Evolutionary conservation across 2,797 vertebrate genomes (phyloP).

Genomic region (Hozukius guyotensis): DNA sequence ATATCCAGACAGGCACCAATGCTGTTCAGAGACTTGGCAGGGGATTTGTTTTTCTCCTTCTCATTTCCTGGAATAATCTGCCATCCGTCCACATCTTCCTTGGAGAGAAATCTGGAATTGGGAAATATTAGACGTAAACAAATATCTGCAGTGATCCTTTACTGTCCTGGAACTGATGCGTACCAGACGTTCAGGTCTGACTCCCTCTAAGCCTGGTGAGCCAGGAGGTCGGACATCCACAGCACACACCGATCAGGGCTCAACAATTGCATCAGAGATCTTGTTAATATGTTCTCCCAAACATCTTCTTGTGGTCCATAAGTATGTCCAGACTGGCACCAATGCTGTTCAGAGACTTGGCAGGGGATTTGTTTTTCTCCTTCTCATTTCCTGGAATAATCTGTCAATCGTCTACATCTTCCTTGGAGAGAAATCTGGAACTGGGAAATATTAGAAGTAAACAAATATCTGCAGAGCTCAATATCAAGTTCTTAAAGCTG

Average conservation of each 20-base stretch:
- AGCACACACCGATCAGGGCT: neutral
- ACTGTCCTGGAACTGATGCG: neutral
- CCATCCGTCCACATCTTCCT: too few species aligned
- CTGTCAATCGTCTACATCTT: slow-evolving; percentile 18
- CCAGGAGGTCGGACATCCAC: neutral
- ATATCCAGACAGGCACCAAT: neutral
- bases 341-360: slow-evolving; percentile 5
- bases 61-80: slow-evolving; percentile 1
- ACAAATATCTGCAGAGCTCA: slow-evolving; percentile 27
- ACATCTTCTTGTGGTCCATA: slow-evolving; percentile 10
- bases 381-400: slow-evolving; percentile 23
- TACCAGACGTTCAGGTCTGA: neutral
- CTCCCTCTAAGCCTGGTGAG: neutral
- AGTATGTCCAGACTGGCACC: neutral
- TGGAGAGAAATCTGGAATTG: too few species aligned
- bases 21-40: slow-evolving; percentile 12
- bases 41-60: slow-evolving; percentile 10
- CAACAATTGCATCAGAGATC: neutral
- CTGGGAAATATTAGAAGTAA: slow-evolving; percentile 23
- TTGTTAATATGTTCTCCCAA: slow-evolving; percentile 20
- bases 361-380: slow-evolving; percentile 3
- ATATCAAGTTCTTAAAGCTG: slow-evolving; percentile 9
- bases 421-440: slow-evolving; percentile 19
- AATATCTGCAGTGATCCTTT: neutral
- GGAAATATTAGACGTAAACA: too few species aligned